Percentiles rank a stretch among this genome's conserved stretches.
These are phyloP conservation scores for Pammene aurita DNA, from an alignment of 2,888 invertebrate species.

Conservation along the genomic window DNA sequence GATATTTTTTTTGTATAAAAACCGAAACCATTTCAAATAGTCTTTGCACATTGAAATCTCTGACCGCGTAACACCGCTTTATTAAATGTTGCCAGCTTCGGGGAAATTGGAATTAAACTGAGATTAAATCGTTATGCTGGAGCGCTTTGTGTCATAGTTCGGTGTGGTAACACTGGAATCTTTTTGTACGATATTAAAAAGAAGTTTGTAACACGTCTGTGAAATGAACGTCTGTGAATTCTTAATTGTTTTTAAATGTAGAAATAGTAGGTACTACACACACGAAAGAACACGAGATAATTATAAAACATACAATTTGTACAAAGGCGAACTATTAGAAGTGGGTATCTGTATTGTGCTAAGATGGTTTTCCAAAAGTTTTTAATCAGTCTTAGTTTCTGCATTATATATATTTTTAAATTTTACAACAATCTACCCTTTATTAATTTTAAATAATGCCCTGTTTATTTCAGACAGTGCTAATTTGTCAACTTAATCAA, in stretches of 20 bases:
- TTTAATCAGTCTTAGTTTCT: too few relatives aligned
- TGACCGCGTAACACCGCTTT: slow-evolving; percentile 6
- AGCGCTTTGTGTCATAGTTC: slow-evolving; percentile 9
- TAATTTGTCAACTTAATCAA: slow-evolving; percentile 9
- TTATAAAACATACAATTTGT: too few relatives aligned
- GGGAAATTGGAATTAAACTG: slow-evolving; percentile 27
- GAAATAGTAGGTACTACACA: too few relatives aligned
- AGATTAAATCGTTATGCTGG: slow-evolving; percentile 23
- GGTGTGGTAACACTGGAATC: slow-evolving; percentile 7
- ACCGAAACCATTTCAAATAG: background rate
- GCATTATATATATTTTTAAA: too few relatives aligned
- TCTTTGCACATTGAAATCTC: background rate
- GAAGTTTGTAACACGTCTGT: background rate
- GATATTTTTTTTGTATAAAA: background rate
- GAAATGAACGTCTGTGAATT: too few relatives aligned
- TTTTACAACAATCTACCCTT: too few relatives aligned
- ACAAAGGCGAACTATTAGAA: too few relatives aligned
- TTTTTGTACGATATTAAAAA: slow-evolving; percentile 12
- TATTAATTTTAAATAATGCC: too few relatives aligned
- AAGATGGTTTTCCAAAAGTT: too few relatives aligned
- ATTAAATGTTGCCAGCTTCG: slow-evolving; percentile 29
- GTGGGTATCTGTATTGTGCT: too few relatives aligned
- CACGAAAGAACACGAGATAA: too few relatives aligned
- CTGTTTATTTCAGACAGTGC: background rate
- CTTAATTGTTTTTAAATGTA: too few relatives aligned